A percentile compares a stretch with the other conserved stretches of the same genome.
Evolutionary conservation across 2,113 vertebrate genomes (phyloP).

Genomic region (Antidorcas marsupialis): DNA sequence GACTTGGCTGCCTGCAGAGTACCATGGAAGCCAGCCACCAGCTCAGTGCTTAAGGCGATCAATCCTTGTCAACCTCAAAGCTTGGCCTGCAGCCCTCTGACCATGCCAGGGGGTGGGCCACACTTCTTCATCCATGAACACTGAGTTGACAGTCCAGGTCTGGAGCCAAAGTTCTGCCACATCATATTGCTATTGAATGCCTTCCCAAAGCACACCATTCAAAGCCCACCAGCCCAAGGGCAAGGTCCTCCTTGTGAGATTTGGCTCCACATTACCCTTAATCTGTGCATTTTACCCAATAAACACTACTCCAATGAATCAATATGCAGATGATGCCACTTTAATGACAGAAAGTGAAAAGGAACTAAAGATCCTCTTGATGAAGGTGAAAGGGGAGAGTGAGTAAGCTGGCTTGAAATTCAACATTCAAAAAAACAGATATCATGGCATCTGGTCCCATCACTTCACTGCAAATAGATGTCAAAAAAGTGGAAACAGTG

Average conservation of each 20-base stretch:
- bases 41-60: background rate
- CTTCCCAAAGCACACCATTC: background rate
- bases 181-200: background rate
- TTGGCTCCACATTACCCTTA: background rate
- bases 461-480: background rate
- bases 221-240: background rate
- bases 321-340: background rate
- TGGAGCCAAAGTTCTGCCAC: background rate
- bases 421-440: background rate
- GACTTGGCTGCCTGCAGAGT: background rate
- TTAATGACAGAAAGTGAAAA: background rate
- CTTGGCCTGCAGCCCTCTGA: background rate
- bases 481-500: background rate
- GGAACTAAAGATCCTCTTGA: background rate
- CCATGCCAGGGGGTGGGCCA: background rate
- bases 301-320: background rate
- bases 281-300: background rate
- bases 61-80: background rate
- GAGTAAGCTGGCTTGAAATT: background rate
- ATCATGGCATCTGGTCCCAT: background rate
- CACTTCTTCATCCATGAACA: conserved; percentile 4
- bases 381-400: background rate
- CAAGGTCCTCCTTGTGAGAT: background rate
- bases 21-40: background rate
- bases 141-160: background rate